A percentile compares a stretch with the other conserved stretches of the same genome.
These are phyloP conservation scores for Acipenser transmontanus DNA, from an alignment of 2,797 vertebrate genomes.

Conservation along the genomic window DNA sequence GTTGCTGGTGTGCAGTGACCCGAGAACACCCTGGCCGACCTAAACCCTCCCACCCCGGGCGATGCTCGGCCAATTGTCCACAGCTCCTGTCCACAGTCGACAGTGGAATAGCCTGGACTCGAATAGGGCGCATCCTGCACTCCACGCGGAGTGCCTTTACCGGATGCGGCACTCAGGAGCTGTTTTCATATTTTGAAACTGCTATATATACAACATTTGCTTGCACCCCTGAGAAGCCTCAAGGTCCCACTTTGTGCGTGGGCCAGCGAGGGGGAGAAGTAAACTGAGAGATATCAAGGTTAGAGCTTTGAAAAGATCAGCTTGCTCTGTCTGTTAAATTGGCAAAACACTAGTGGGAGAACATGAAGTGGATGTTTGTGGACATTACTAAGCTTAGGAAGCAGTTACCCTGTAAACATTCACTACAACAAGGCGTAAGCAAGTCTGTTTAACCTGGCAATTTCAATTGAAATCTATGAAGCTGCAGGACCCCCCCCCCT, in stretches of 20 bases:
- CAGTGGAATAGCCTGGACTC: too few relatives aligned
- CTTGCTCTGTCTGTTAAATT: background rate
- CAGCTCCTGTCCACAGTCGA: too few relatives aligned
- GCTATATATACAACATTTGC: too few relatives aligned
- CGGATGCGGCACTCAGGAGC: too few relatives aligned
- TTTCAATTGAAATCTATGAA: slow-evolving; percentile 27
- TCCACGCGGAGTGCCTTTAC: too few relatives aligned
- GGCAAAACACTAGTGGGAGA: slow-evolving; percentile 21
- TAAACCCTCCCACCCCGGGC: too few relatives aligned
- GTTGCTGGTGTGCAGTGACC: too few relatives aligned
- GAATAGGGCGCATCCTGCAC: too few relatives aligned
- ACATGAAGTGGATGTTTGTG: slow-evolving; percentile 21
- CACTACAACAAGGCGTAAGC: slow-evolving; percentile 34
- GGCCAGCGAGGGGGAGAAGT: slow-evolving; percentile 14
- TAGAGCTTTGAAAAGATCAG: background rate
- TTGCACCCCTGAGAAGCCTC: background rate
- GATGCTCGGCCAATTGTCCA: too few relatives aligned
- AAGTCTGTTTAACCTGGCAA: slow-evolving; percentile 26
- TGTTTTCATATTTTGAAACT: too few relatives aligned
- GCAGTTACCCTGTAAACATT: slow-evolving; percentile 18
- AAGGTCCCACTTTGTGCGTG: slow-evolving; percentile 25
- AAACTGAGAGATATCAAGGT: background rate
- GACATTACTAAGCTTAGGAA: slow-evolving; percentile 29
- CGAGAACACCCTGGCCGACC: too few relatives aligned
- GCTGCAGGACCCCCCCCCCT: background rate